Base-by-base conservation (phyloP, 2,888 invertebrate species). In the Drosophila lacicola region DNA sequence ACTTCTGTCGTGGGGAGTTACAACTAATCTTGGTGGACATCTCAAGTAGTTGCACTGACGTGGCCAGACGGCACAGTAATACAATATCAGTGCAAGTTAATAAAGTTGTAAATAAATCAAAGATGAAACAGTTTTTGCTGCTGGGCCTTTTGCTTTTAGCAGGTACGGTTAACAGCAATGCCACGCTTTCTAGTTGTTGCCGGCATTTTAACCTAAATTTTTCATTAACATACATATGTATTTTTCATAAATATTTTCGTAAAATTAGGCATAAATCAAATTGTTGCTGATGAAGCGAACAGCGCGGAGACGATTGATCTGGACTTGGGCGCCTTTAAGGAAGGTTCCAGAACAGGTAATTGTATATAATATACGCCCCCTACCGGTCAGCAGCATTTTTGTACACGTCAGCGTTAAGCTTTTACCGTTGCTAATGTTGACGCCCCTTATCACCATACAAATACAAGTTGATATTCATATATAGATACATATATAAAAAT, bases 311-410 rank as follows among this genome's bases (percentile, higher is more conserved):
- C 94, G 5, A 94, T 96, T 57, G 96, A 97, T 53, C 93, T 94
- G 36, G 96, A 98, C 92, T 93, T 98, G 61, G 98, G 98, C 13
- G 95, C 97, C 49, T 96, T 92, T 73, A 94, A 97, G 75, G 97
- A 98, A 92, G 97, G 95, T 67, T 98, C 98, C 9, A 95, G 97
- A 92, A 99, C 98, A 91, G 97, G 97, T 97, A 91, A 91, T 87
- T 33, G 19, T 17, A 13, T 0, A 19, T 14, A n/a, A 1, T 8
- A 10, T 9, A 64, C 41, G 36, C 56, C 49, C 46, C 49, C 55
- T 25, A 25, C 37, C 45, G 53, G 41, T 45, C 55, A 61, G 50
- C 21, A 14, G 36, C 25, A 17, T 8, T 13, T 67, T 57, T 51
- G 85, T 73, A 85, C 86, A 89, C 89, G 86, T 86, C 89, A 86